Evolutionary conservation across 2,888 invertebrate genomes (phyloP), one percentile per base, ranked within the genome.

Genomic region (Ectropis crepuscularia): DNA sequence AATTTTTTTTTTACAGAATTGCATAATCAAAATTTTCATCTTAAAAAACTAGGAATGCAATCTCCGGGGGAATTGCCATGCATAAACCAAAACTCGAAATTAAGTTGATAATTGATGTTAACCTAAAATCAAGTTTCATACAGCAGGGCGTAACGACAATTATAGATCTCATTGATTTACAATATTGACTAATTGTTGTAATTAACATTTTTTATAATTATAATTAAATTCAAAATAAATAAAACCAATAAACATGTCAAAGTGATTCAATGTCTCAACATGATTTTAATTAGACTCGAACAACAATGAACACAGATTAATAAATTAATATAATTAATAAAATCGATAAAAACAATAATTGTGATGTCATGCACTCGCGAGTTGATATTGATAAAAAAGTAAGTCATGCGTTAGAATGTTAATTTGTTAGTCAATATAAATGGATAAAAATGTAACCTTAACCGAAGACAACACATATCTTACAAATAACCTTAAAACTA

Each of bases 11-110:
- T 74, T 60, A 82, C 76, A 83, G 90, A 90, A 90, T 86, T 89
- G 91, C 92, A 90, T 91, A 88, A 91, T 92, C 91, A 90, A 85
- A 88, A 88, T 92, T 92, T 92, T 91, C 87, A 78, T 74, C 73
- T 76, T 75, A 86, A 90, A 90, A 89, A 92, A 90, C 88, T 82
- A 81, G 81, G 88, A 88, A 91, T 85, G 91, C 92, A 91, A 90
- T 77, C 85, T 87, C 87, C 86, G 86, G 89, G 87, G 83, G 86
- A 51, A 47, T 88, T 89, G 89, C 90, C 91, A 92, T 92, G 92
- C 92, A 91, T 74, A 71, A 79, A 83, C 79, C 86, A 90, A 89
- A 91, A 91, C 88, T 90, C 88, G 87, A 89, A 82, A 88, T 90
- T 86, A 88, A 85, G 85, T 75, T 70, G 71, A 78, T 76, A 71